phyloP scores from a whole-genome alignment of 2,113 vertebrate species.

The Gadus chalcogrammus region DNA sequence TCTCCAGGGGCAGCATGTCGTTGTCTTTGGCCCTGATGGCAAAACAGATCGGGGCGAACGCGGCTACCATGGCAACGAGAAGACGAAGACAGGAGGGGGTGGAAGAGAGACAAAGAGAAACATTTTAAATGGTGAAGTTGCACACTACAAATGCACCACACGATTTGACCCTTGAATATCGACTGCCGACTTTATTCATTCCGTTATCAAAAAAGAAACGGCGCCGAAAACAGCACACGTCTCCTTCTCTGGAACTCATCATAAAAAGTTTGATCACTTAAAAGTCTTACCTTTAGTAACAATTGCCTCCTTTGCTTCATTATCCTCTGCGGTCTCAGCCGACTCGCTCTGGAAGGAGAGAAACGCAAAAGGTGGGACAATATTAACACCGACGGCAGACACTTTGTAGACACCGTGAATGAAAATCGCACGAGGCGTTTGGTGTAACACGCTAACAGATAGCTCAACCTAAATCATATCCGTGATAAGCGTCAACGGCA shows the following conservation, averaged over 20 bases:
- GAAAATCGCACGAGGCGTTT: too few species aligned
- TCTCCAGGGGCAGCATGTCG: conserved; percentile 92
- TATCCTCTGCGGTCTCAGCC: conserved; percentile 29
- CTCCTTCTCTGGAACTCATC: too few species aligned
- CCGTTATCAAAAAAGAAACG: not conserved
- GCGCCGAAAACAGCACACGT: too few species aligned
- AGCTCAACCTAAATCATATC: too few species aligned
- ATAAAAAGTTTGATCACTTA: too few species aligned
- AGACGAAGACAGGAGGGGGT: not conserved
- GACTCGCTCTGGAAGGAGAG: conserved; percentile 29
- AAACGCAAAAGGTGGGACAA: not conserved
- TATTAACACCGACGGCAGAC: not conserved
- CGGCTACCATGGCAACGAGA: conserved; percentile 69
- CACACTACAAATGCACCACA: not conserved
- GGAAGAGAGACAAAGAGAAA: not conserved
- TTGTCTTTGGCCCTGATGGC: conserved; percentile 97
- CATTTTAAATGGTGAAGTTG: too few species aligned
- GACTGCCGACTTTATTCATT: not conserved
- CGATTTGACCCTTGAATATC: not conserved
- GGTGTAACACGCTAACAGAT: too few species aligned
- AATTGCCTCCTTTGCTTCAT: conserved; percentile 59
- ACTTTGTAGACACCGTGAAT: too few species aligned
- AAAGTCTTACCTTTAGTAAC: conserved; percentile 69
- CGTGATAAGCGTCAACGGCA: too few species aligned
- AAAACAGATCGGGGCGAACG: conserved; percentile 97